Evolutionary conservation across 1,140 invertebrate genomes (phyloP), one percentile per base, ranked within the genome.

Genomic region (Drosophila eugracilis): DNA sequence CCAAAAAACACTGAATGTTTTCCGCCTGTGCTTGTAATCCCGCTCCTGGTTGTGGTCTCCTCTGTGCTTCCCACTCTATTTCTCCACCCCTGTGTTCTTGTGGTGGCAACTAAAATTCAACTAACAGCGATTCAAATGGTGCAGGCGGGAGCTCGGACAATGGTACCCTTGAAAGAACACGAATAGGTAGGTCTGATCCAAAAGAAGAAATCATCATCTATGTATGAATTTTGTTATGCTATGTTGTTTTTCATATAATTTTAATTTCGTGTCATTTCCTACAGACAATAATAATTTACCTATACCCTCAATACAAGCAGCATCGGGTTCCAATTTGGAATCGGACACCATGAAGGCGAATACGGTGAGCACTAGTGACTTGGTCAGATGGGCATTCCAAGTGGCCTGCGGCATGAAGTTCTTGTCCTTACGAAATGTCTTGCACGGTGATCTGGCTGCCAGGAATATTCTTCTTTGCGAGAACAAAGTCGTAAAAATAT

Each of bases 361-460:
- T 63, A 94, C 95, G 0, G 94, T 97, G 7, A 95, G 93, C 5
- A 97, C 96, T 0, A 93, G 94, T 14, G 97, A 99, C 92, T 92
- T 99, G 0, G 92, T 99, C 12, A 96, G 95, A 21, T 99, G 97
- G 95, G 95, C 97, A 0, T 98, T 97, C 81, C 98, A 99, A 93
- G 96, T 99, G 3, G 96, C 98, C 0, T 92, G 96, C 24, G 98
- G 98, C 42, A 99, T 99, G 98, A 97, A 99, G 62, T 99, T 99
- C 92, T 93, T 99, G 2, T 95, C 97, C 10, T 95, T 94, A 22
- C 94, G 96, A 91, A 97, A 97, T 92, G 95, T 97, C 0, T 86
- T 99, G 4, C 98, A 99, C 91, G 95, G 98, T n/a, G 98, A 99
- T 93, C 93, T 99, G 52, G 98, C 98, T 0, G 98, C 98, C 1